A percentile compares a stretch with the other conserved stretches of the same genome.
These are phyloP conservation scores for Nasonia vitripennis DNA, from an alignment of 1,140 invertebrate genomes.

Conservation along the genomic window DNA sequence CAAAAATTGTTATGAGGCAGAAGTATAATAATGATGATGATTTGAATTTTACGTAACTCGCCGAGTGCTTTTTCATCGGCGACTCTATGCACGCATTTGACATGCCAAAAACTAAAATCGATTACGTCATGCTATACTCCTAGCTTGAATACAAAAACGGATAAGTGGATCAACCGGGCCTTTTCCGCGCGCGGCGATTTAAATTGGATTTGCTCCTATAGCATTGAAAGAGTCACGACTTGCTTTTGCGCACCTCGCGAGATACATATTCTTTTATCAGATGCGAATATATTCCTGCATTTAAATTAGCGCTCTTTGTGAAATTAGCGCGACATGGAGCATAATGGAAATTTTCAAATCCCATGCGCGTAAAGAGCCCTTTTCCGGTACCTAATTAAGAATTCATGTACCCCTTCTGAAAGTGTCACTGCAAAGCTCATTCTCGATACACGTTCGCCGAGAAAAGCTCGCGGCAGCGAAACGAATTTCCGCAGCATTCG, in stretches of 20 bases:
- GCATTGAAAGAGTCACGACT: background rate
- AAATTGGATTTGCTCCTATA: background rate
- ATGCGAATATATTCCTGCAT: no score
- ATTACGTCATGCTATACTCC: background rate
- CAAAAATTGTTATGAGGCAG: background rate
- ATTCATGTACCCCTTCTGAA: no score
- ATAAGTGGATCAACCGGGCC: background rate
- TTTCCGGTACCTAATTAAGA: no score
- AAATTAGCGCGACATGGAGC: no score
- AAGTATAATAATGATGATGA: background rate
- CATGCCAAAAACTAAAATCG: background rate
- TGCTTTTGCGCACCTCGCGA: background rate
- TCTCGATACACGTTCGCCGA: no score
- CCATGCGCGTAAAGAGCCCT: no score
- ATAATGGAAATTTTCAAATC: no score
- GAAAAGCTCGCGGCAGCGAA: no score
- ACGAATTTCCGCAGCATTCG: no score
- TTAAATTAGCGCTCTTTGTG: no score
- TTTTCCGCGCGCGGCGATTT: background rate
- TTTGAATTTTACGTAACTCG: background rate
- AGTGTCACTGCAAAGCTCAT: no score
- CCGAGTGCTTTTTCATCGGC: background rate
- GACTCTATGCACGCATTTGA: background rate
- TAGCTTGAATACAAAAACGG: background rate
- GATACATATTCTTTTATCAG: no score